Evolutionary conservation across 2,888 invertebrate genomes (phyloP).

Genomic region (Sturmia bella): DNA sequence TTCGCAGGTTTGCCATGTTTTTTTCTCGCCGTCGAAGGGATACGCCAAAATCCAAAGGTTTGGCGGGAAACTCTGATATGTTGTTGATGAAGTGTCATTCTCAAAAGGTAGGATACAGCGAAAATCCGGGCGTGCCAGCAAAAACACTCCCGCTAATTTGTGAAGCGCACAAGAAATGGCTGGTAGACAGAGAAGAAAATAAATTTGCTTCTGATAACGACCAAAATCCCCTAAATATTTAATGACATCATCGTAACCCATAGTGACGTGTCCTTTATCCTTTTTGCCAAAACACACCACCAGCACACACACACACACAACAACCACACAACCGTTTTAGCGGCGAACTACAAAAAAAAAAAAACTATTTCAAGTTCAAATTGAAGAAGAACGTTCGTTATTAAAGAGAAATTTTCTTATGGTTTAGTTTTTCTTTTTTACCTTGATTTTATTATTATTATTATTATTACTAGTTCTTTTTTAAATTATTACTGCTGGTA

Average conservation of each 20-base stretch:
- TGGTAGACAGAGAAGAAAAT: conserved; percentile 87
- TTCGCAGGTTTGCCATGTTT: conserved; percentile 83
- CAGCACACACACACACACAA: conserved; percentile 17
- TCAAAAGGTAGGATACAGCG: conserved; percentile 86
- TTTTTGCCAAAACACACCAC: conserved; percentile 53
- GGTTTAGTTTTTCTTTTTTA: conserved; percentile 13
- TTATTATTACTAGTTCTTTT: not conserved
- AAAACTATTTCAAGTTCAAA: conserved; percentile 52
- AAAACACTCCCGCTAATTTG: conserved; percentile 88
- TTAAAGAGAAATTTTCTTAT: conserved; percentile 39
- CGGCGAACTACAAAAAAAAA: not conserved
- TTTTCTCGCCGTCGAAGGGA: conserved; percentile 83
- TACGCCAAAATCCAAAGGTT: conserved; percentile 83
- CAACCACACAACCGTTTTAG: not conserved
- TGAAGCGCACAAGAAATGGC: conserved; percentile 88
- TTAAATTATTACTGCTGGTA: conserved; percentile 13
- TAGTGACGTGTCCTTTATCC: conserved; percentile 75
- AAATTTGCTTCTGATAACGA: conserved; percentile 87
- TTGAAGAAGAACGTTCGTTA: conserved; percentile 16
- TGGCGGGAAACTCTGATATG: conserved; percentile 80
- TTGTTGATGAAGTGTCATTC: conserved; percentile 79
- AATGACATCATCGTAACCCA: conserved; percentile 89
- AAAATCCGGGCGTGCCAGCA: conserved; percentile 86
- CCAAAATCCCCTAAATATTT: conserved; percentile 88
- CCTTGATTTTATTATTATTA: conserved; percentile 32